A percentile compares a stretch with the other conserved stretches of the same genome.
These are phyloP conservation scores for Melanotus villosus DNA, from an alignment of 2,888 invertebrate genomes.

Conservation along the genomic window DNA sequence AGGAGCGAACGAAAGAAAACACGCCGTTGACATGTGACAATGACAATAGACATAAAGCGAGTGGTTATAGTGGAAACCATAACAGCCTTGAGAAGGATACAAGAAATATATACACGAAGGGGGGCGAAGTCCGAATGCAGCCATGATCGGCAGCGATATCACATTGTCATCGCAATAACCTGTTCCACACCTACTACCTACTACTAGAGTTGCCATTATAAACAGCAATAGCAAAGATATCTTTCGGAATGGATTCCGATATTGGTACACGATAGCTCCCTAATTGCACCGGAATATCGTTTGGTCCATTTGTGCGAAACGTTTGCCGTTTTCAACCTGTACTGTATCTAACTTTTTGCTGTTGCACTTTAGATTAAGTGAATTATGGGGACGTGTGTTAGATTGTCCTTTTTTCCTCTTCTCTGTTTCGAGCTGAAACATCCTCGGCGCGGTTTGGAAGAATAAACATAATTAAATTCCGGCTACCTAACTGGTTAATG, in stretches of 20 bases:
- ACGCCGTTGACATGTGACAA: constrained; percentile 24
- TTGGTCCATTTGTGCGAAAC: neutral
- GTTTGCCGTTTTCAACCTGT: neutral
- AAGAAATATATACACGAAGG: constrained; percentile 14
- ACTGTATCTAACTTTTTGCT: too few species aligned
- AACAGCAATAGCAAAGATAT: constrained; percentile 12
- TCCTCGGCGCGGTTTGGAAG: too few species aligned
- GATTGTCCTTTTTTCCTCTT: too few species aligned
- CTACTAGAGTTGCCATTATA: constrained; percentile 18
- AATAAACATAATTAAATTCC: too few species aligned
- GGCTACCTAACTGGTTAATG: too few species aligned
- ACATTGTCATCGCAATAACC: constrained; percentile 35
- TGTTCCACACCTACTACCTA: constrained; percentile 34
- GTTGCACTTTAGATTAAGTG: too few species aligned
- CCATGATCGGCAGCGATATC: constrained; percentile 29
- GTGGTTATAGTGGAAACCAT: neutral
- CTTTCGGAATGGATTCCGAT: neutral
- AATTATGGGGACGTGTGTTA: too few species aligned
- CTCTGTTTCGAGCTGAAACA: too few species aligned
- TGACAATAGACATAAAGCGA: constrained; percentile 4
- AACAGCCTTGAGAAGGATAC: constrained; percentile 37
- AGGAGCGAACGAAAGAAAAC: neutral
- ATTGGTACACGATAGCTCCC: constrained; percentile 6
- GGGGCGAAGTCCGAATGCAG: constrained; percentile 9
- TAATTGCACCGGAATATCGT: constrained; percentile 9